Evolutionary conservation across 2,888 invertebrate genomes (phyloP).

Genomic region (Andrena camellia): DNA sequence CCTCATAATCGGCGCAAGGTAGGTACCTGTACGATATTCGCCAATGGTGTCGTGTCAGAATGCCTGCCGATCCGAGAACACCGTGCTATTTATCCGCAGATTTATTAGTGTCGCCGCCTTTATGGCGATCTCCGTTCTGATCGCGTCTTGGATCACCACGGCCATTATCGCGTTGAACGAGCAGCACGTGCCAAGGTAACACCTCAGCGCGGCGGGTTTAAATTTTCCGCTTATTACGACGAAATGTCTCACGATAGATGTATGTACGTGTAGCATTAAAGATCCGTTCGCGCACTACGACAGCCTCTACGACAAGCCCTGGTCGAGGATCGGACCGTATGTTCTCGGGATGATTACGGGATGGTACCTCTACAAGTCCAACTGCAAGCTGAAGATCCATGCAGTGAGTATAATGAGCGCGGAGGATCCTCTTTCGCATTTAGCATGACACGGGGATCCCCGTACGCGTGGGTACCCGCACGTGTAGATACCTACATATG

Average conservation of each 20-base stretch:
- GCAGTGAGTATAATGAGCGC: conserved; percentile 65
- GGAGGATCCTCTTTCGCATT: not conserved
- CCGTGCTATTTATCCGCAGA: conserved; percentile 66
- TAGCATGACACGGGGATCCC: no score
- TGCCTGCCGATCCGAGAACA: not conserved
- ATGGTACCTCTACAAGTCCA: conserved; percentile 77
- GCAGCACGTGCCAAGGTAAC: conserved; percentile 79
- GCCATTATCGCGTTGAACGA: conserved; percentile 84
- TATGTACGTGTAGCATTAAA: conserved; percentile 67
- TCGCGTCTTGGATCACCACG: conserved; percentile 86
- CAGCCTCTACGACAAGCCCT: conserved; percentile 82
- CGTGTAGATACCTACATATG: no score
- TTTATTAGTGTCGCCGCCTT: conserved; percentile 76
- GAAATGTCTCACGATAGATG: no score
- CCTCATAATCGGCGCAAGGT: conserved; percentile 90
- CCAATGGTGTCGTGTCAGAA: not conserved
- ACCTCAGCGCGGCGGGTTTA: no score
- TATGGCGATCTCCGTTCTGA: conserved; percentile 82
- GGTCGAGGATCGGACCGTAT: conserved; percentile 84
- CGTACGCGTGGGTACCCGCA: no score
- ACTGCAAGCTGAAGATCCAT: conserved; percentile 76
- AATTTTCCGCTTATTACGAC: no score
- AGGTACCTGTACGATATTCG: conserved; percentile 49
- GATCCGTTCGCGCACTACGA: conserved; percentile 79
- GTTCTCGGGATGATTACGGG: conserved; percentile 82